These are phyloP conservation scores for Pimephales promelas DNA, from an alignment of 2,113 vertebrate species.

Conservation along the genomic window DNA sequence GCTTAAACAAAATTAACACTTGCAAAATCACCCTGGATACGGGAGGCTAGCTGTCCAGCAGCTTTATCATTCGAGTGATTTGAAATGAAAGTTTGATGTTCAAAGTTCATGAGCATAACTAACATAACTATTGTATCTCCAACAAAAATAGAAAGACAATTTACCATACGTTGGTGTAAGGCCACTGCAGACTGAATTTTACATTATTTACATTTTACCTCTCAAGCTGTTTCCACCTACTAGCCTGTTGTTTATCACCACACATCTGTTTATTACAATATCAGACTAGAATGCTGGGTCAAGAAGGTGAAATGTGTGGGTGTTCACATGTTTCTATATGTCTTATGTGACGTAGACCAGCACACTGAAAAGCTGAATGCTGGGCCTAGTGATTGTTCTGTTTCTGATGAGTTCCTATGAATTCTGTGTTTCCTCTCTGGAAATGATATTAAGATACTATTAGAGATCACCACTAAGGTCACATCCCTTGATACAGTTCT, in stretches of 20 bases:
- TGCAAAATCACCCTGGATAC: background rate
- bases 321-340: slow-evolving; percentile 10
- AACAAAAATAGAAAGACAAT: background rate
- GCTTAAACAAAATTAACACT: background rate
- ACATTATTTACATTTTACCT: slow-evolving; percentile 14
- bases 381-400: background rate
- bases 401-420: too few species aligned
- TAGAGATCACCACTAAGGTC: background rate
- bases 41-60: background rate
- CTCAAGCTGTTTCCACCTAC: slow-evolving; percentile 30
- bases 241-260: slow-evolving; percentile 10
- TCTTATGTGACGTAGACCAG: background rate
- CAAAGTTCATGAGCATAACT: background rate
- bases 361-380: background rate
- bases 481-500: background rate
- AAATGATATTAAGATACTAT: slow-evolving; percentile 1
- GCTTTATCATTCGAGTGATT: background rate
- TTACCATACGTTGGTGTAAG: background rate
- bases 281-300: slow-evolving; percentile 11
- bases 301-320: slow-evolving; percentile 35
- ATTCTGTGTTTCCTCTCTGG: background rate
- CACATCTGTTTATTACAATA: slow-evolving; percentile 10
- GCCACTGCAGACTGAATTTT: background rate
- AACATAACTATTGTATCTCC: background rate
- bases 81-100: background rate